A percentile compares a stretch with the other conserved stretches of the same genome.
Evolutionary conservation across 2,113 vertebrate genomes (phyloP).

Genomic region (Gambusia holbrooki): DNA sequence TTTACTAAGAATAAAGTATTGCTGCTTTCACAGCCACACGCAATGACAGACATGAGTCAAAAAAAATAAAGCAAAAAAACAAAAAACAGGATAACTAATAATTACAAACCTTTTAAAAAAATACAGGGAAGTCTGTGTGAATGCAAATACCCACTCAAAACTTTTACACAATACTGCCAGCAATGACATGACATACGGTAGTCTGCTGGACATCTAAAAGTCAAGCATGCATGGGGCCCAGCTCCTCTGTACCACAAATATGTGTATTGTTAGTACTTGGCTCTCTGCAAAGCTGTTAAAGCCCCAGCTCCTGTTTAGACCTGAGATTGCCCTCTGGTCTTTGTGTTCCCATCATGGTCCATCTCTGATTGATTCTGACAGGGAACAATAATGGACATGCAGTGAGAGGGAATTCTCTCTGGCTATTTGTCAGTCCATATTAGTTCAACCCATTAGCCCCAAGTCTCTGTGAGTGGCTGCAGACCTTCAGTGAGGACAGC

Average conservation of each 20-base stretch:
- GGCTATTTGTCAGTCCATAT: slow-evolving; percentile 73
- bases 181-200: slow-evolving; percentile 6
- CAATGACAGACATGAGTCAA: too few relatives aligned
- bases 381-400: slow-evolving; percentile 68
- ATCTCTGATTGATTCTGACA: slow-evolving; percentile 73
- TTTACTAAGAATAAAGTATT: too few relatives aligned
- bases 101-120: too few relatives aligned
- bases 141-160: neutral
- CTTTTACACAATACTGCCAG: slow-evolving; percentile 4
- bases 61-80: too few relatives aligned
- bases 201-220: slow-evolving; percentile 42
- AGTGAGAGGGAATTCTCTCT: slow-evolving; percentile 71
- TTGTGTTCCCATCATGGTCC: slow-evolving; percentile 72
- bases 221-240: slow-evolving; percentile 59
- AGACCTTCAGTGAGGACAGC: slow-evolving; percentile 15
- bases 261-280: slow-evolving; percentile 56
- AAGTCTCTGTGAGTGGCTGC: slow-evolving; percentile 26
- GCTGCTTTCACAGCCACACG: too few relatives aligned
- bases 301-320: slow-evolving; percentile 46
- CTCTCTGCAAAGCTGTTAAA: slow-evolving; percentile 68
- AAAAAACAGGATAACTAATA: too few relatives aligned
- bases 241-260: slow-evolving; percentile 48
- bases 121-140: too few relatives aligned
- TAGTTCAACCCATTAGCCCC: slow-evolving; percentile 49
- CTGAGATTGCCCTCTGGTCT: slow-evolving; percentile 63